phyloP scores from a whole-genome alignment of 2,888 invertebrate species.

The Aleiodes testaceus region DNA sequence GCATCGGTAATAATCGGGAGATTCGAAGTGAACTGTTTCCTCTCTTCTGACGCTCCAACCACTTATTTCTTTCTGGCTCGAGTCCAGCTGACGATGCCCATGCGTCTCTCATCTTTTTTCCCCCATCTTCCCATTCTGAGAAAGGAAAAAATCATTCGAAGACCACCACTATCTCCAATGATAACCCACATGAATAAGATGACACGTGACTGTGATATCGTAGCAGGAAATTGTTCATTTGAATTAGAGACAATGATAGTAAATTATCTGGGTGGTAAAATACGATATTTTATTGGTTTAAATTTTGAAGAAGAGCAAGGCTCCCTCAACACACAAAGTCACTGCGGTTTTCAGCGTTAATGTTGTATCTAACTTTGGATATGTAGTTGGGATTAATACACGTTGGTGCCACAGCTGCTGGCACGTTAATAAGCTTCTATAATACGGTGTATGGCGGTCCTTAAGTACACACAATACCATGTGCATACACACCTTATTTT shows the following conservation, averaged over 20 bases:
- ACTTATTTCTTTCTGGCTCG: conserved; percentile 13
- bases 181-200: conserved; percentile 25
- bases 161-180: not conserved
- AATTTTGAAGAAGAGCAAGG: no score
- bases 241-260: conserved; percentile 65
- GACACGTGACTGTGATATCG: conserved; percentile 33
- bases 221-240: conserved; percentile 64
- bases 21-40: conserved; percentile 24
- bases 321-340: not conserved
- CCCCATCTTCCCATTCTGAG: not conserved
- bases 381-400: conserved; percentile 39
- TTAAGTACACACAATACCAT: conserved; percentile 32
- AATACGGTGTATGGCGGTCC: conserved; percentile 50
- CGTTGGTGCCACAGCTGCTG: conserved; percentile 58
- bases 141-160: no score
- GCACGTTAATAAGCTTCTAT: conserved; percentile 63
- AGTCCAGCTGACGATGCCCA: conserved; percentile 13
- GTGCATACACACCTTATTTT: conserved; percentile 4
- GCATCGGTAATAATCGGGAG: conserved; percentile 24
- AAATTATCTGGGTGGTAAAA: no score
- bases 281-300: no score
- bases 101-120: conserved; percentile 21
- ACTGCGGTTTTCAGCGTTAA: conserved; percentile 16
- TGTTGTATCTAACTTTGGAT: conserved; percentile 33
- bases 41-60: conserved; percentile 15